A percentile compares a stretch with the other conserved stretches of the same genome.
phyloP scores from a whole-genome alignment of 2,888 invertebrate genomes.

The Xestobium rufovillosum region DNA sequence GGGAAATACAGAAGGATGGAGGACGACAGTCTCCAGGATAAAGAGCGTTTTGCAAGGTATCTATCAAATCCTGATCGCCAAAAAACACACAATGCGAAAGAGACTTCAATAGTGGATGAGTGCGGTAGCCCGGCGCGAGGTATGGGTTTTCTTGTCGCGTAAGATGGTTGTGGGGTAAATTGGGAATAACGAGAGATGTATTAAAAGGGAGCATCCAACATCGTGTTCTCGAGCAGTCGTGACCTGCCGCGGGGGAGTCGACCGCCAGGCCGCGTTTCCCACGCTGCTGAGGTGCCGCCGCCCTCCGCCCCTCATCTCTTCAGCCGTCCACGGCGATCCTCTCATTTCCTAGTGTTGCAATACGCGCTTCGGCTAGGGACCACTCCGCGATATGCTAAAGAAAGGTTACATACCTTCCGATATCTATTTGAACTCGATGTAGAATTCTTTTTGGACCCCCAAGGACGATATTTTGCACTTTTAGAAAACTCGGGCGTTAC shows the following conservation, averaged over 20 bases:
- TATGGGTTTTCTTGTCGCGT: conserved; percentile 3
- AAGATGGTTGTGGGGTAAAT: no score
- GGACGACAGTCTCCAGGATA: conserved; percentile 91
- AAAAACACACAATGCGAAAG: conserved; percentile 5
- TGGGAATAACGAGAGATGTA: conserved; percentile 27
- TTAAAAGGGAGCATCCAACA: conserved; percentile 38
- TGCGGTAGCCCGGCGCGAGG: not conserved
- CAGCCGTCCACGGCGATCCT: conserved; percentile 23
- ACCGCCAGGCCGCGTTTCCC: conserved; percentile 37
- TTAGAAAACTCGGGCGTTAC: no score
- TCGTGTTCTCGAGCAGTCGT: conserved; percentile 43
- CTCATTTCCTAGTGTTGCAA: conserved; percentile 36
- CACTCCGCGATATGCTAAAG: no score
- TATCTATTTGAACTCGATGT: no score
- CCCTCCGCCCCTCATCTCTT: conserved; percentile 23
- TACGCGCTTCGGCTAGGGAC: no score
- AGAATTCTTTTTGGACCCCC: no score
- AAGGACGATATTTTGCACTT: no score
- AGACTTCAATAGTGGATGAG: not conserved
- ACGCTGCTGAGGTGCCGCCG: conserved; percentile 35
- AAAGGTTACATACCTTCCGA: no score
- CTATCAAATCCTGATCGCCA: conserved; percentile 34
- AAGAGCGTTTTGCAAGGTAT: conserved; percentile 93
- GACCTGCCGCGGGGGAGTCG: conserved; percentile 42
- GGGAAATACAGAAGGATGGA: conserved; percentile 80